These are phyloP conservation scores for Alitta virens DNA, from an alignment of 2,888 invertebrate species.

Conservation along the genomic window DNA sequence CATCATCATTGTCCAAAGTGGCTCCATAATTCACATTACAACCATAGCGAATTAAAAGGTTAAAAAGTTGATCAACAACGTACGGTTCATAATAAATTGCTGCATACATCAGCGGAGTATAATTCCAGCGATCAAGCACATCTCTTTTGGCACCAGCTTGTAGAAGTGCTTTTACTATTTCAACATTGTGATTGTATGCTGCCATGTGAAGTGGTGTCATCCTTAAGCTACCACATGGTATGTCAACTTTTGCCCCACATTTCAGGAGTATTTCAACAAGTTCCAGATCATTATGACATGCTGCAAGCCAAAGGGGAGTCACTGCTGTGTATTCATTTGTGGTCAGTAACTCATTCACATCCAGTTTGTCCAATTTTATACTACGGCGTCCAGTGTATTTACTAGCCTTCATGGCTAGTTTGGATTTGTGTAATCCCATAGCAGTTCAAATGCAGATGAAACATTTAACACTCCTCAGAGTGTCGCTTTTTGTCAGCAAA, in stretches of 20 bases:
- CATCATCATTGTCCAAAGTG: constrained; percentile 2
- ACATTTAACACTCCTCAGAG: no score
- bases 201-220: constrained; percentile 25
- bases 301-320: constrained; percentile 22
- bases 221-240: constrained; percentile 12
- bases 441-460: no score
- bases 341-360: constrained; percentile 15
- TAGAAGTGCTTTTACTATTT: constrained; percentile 35
- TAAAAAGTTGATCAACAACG: constrained; percentile 12
- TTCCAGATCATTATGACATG: constrained; percentile 9
- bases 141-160: constrained; percentile 71
- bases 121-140: constrained; percentile 69
- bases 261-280: constrained; percentile 7
- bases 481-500: no score
- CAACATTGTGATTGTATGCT: constrained; percentile 15
- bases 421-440: neutral
- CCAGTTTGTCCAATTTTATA: neutral
- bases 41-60: constrained; percentile 16
- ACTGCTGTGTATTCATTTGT: constrained; percentile 13
- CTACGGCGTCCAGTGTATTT: neutral
- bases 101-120: constrained; percentile 79
- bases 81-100: constrained; percentile 47
- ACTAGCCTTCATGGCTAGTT: neutral
- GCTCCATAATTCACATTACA: constrained; percentile 25
- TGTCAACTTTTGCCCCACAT: constrained; percentile 16